These are phyloP conservation scores for Zosterops japonicus DNA, from an alignment of 2,113 vertebrate genomes.

Conservation along the genomic window DNA sequence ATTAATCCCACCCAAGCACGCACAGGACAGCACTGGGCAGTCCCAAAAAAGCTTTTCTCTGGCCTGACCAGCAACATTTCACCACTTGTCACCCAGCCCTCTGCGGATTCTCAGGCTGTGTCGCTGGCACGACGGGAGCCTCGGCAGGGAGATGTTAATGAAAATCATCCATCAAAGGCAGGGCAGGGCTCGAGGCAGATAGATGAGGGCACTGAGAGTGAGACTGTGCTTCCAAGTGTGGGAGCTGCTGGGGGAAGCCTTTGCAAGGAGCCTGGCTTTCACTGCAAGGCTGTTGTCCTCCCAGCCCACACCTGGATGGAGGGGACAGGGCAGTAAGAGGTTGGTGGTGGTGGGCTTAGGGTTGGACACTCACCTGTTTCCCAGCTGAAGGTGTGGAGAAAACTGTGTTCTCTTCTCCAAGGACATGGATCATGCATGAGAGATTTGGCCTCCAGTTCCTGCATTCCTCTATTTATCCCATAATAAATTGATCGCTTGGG, in stretches of 20 bases:
- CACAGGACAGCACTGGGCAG: background rate
- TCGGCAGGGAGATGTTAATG: background rate
- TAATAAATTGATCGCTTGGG: background rate
- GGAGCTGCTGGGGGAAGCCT: background rate
- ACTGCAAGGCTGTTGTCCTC: background rate
- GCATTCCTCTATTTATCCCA: background rate
- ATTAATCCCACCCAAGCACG: fast-evolving
- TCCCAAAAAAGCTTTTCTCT: background rate
- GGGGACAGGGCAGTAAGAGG: fast-evolving
- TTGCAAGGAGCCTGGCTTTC: background rate
- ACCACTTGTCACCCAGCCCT: background rate
- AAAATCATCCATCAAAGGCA: background rate
- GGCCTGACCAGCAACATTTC: background rate
- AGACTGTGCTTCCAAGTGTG: background rate
- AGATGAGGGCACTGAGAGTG: background rate
- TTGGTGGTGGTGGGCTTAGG: background rate
- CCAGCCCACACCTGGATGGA: background rate
- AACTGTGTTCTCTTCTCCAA: background rate
- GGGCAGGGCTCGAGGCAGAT: background rate
- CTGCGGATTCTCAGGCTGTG: background rate
- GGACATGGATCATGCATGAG: background rate
- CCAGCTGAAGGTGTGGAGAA: background rate
- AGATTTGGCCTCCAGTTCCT: background rate
- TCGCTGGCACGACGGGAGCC: background rate
- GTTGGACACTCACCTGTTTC: background rate